phyloP scores from a whole-genome alignment of 2,888 invertebrate species.

The Caenorhabditis angaria region DNA sequence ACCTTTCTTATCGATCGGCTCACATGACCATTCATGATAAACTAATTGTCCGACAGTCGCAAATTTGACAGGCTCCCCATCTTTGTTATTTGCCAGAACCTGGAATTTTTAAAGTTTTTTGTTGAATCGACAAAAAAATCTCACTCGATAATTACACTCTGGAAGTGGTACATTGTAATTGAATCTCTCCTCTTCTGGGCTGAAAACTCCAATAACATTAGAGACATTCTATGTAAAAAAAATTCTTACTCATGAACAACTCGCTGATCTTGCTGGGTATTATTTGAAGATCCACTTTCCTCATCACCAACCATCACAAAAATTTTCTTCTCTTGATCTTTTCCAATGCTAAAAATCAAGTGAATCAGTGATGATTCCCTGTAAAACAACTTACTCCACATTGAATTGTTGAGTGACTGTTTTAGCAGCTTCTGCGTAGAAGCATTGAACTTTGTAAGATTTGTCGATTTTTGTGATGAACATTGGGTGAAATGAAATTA shows the following conservation, averaged over 20 bases:
- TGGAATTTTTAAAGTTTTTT: conserved; percentile 9
- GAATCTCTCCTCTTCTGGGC: conserved; percentile 36
- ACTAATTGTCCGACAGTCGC: conserved; percentile 64
- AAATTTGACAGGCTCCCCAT: conserved; percentile 61
- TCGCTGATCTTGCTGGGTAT: conserved; percentile 1
- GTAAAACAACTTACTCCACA: conserved; percentile 34
- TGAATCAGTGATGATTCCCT: conserved; percentile 3
- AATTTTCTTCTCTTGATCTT: conserved; percentile 44
- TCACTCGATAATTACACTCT: conserved; percentile 53
- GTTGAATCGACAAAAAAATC: not conserved
- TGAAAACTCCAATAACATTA: no score
- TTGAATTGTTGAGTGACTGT: conserved; percentile 59
- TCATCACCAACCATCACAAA: conserved; percentile 46
- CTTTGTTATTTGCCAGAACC: conserved; percentile 49
- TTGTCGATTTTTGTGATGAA: conserved; percentile 65
- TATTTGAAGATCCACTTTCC: not conserved
- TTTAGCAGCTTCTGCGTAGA: conserved; percentile 62
- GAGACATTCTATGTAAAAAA: no score
- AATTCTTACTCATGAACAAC: conserved; percentile 18
- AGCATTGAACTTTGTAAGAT: conserved; percentile 65
- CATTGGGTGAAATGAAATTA: conserved; percentile 67
- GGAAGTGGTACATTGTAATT: conserved; percentile 58
- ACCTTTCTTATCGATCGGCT: conserved; percentile 26
- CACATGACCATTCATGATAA: conserved; percentile 67
- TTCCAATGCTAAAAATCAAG: no score